Conservation (phyloP, 2,888 invertebrate genomes). For the Drosophila vallismaia region DNA sequence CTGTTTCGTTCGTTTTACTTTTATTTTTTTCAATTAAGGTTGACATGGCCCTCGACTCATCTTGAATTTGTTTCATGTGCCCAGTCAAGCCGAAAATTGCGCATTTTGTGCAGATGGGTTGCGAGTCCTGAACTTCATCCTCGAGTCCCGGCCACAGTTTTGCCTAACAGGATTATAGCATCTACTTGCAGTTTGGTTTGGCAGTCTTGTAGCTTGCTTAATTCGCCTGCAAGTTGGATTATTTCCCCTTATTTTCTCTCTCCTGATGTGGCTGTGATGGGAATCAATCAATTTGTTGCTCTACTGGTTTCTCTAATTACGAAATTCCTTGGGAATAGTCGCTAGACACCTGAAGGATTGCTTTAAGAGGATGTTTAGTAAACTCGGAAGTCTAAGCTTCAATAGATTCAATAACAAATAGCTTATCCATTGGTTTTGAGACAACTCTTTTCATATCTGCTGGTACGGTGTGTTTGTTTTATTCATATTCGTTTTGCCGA, state of each 20-base stretch:
- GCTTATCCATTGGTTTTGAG: too few relatives aligned
- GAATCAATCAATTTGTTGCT: conserved; percentile 70
- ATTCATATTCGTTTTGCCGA: conserved; percentile 7
- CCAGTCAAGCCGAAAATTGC: conserved; percentile 79
- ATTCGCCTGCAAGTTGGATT: conserved; percentile 36
- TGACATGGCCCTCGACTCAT: conserved; percentile 63
- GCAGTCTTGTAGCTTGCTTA: conserved; percentile 36
- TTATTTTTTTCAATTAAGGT: conserved; percentile 71
- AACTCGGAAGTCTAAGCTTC: background rate
- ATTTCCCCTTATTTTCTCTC: conserved; percentile 2
- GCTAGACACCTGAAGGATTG: background rate
- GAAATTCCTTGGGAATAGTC: conserved; percentile 34
- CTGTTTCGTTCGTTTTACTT: conserved; percentile 30
- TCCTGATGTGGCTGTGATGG: conserved; percentile 17
- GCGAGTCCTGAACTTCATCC: conserved; percentile 27
- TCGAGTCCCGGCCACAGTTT: conserved; percentile 31
- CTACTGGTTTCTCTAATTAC: conserved; percentile 60
- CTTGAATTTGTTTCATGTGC: conserved; percentile 65
- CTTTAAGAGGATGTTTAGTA: background rate
- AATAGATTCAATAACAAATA: too few relatives aligned
- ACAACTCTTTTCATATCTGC: conserved; percentile 28
- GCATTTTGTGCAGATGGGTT: conserved; percentile 59
- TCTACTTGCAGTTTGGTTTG: conserved; percentile 29
- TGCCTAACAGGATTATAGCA: conserved; percentile 47
- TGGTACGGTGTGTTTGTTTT: conserved; percentile 36